Evolutionary conservation across 2,888 invertebrate genomes (phyloP), one percentile per base, ranked within the genome.

Genomic region (Melanargia galathea): DNA sequence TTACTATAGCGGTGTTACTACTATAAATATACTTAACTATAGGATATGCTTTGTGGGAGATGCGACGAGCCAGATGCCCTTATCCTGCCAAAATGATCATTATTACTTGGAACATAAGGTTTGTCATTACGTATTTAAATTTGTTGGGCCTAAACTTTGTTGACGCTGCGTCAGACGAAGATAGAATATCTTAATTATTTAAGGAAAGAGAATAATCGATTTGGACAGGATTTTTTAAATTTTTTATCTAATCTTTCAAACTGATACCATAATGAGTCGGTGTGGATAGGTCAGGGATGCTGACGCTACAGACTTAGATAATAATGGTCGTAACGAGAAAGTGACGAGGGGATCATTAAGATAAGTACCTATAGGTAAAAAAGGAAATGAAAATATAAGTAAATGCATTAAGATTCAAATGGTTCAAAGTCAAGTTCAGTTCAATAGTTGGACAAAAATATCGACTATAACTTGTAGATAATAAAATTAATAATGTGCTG

Each of bases 21-120:
- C 82, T 81, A 83, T 7, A n/a, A n/a, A n/a, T n/a, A 78, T 83
- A 86, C 83, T 84, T 82, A 79, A 1, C 80, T 82, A 82, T 83
- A 85, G 81, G 78, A 66, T 65, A 66, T 65, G 70, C 51, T 60
- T 35, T 51, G 56, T 33, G 57, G 55, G 65, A 52, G 64, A 63
- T 52, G 56, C 62, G 48, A 13, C 11, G 4, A 48, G 60, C 62
- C 63, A 62, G 59, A 55, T 58, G 45, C 16, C 11, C 8, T 30
- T 43, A 54, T 51, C 58, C 22, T 22, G 59, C 65, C 24, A 71
- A 64, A 66, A 40, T 55, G 52, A 61, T 35, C 62, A 49, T 60
- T 68, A 67, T 52, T 35, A 0, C 16, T 0, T 46, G 33, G 16
- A 3, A 1, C 2, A 26, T 33, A 70, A 60, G 20, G 66, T 6